phyloP scores from a whole-genome alignment of 2,888 invertebrate species.

The Eupithecia insigniata region DNA sequence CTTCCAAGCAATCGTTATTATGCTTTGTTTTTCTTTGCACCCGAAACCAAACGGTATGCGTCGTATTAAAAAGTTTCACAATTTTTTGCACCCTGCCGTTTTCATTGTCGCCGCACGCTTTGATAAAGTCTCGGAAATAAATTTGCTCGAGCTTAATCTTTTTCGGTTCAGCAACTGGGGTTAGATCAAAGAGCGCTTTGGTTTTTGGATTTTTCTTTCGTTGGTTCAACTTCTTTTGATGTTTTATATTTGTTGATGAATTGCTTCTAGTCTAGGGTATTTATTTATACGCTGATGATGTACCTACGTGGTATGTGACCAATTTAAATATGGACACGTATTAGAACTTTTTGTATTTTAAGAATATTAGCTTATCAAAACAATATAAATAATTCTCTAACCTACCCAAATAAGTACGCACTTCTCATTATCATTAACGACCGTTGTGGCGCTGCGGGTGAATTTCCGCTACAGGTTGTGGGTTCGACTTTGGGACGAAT shows the following conservation, averaged over 20 bases:
- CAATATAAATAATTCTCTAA: too few species aligned
- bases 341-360: too few species aligned
- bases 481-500: too few species aligned
- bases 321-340: too few species aligned
- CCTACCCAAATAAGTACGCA: too few species aligned
- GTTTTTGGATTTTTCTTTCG: constrained; percentile 2
- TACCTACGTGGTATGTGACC: not conserved
- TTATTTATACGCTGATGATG: not conserved
- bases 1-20: not conserved
- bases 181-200: constrained; percentile 34
- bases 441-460: too few species aligned
- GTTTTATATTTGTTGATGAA: constrained; percentile 8
- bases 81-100: not conserved
- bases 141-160: constrained; percentile 40
- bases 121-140: constrained; percentile 46
- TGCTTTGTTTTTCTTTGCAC: too few species aligned
- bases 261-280: not conserved
- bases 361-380: too few species aligned
- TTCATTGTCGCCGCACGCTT: constrained; percentile 44
- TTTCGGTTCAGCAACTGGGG: constrained; percentile 43
- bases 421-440: too few species aligned
- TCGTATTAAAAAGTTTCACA: not conserved
- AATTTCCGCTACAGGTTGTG: too few species aligned
- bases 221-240: constrained; percentile 2
- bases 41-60: not conserved